phyloP scores from a whole-genome alignment of 2,113 vertebrate genomes.

The Piliocolobus tephrosceles region DNA sequence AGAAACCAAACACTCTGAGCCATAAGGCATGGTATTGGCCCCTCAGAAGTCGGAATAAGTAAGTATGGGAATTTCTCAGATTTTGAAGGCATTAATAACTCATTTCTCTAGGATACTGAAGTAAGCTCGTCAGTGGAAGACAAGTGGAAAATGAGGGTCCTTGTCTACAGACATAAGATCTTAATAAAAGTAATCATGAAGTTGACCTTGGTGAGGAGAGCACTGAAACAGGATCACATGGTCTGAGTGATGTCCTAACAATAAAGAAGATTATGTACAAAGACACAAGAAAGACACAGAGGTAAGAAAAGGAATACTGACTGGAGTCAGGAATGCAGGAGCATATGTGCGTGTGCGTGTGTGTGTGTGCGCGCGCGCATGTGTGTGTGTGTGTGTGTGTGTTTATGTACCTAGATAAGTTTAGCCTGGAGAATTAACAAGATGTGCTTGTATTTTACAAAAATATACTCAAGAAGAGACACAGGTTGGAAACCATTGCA shows the following conservation, averaged over 20 bases:
- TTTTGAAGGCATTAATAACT: not conserved
- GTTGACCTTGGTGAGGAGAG: not conserved
- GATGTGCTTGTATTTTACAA: not conserved
- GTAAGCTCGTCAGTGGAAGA: not conserved
- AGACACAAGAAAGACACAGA: not conserved
- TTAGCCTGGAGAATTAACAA: not conserved
- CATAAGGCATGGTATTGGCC: not conserved
- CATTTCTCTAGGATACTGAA: not conserved
- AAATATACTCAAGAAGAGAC: not conserved
- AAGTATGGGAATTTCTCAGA: not conserved
- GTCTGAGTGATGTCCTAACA: not conserved
- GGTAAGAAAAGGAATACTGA: not conserved
- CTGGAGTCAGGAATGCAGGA: not conserved
- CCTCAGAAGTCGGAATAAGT: not conserved
- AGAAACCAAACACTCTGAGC: not conserved
- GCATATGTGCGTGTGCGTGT: not conserved
- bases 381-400: not conserved
- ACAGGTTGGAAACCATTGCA: not conserved
- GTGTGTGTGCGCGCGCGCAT: too few species aligned
- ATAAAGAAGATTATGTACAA: not conserved
- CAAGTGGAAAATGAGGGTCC: not conserved
- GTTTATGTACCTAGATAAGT: not conserved
- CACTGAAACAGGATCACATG: not conserved
- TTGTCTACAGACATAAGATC: not conserved
- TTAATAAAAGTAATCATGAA: not conserved